Evolutionary conservation across 1,140 invertebrate species (phyloP), one percentile per base, ranked within the genome.

Genomic region (Tetramorium alpestre): DNA sequence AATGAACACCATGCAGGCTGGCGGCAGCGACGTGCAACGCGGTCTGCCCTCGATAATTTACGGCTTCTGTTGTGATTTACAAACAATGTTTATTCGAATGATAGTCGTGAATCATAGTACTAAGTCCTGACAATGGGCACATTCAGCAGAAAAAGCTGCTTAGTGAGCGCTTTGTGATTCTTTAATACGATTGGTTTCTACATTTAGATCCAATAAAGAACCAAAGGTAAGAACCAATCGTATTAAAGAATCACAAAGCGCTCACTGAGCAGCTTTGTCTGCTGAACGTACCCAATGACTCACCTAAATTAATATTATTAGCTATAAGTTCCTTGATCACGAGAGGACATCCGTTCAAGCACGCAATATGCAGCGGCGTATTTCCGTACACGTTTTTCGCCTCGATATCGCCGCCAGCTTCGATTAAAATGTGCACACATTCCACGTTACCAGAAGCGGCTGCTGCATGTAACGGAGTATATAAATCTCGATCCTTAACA

Each of bases 1-100:
- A 97, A 22, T 96, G 95, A n/a, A 95, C 96, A n/a, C 97, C 96
- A 85, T 96, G 95, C 6, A 96, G 96, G 64, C 96, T 96, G 5
- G 96, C 96, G 22, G 97, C 97, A 25, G 97, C 97, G 72, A 96
- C 95, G 90, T 97, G 97, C 22, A 97, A 90, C 0, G 97, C 96
- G 3, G 96, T 97, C 93, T 97, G 95, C 28, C 95, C 95, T 44
- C 93, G 91, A 87, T 94, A 95, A 92, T 96, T 96, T 6, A 91
- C 87, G 41, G 94, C 91, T 77, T 96, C 94, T 86, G 62, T 93
- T 49, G 38, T 13, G n/a, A 54, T 22, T 51, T 69, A 60, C 51
- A 60, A 65, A 60, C n/a, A 72, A 80, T 0, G 62, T 54, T 62
- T 28, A 33, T 86, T 44, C 1, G 22, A 28, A 25, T 54, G 2